Percentiles rank a stretch among this genome's conserved stretches.
Conservation (phyloP, 2,113 vertebrate species). For the Corydoras maculifer region DNA sequence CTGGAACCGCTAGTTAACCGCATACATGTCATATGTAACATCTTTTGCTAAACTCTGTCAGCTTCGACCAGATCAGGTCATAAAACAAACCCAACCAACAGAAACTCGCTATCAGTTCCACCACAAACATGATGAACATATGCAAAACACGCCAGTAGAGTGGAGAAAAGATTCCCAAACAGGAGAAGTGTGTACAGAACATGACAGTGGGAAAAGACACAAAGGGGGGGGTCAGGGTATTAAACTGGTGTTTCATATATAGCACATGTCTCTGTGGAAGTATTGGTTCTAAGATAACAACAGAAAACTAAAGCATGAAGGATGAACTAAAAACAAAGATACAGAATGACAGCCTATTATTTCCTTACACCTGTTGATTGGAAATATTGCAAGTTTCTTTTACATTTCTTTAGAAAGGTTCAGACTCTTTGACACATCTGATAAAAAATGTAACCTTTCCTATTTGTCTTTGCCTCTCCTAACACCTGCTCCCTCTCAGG, state of each 20-base stretch:
- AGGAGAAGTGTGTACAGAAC: too few relatives aligned
- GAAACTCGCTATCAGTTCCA: too few relatives aligned
- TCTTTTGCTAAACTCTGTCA: too few relatives aligned
- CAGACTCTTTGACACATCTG: constrained; percentile 37
- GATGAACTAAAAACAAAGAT: neutral
- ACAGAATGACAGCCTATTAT: constrained; percentile 57
- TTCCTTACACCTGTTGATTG: constrained; percentile 37
- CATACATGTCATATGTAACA: too few relatives aligned
- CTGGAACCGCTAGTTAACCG: too few relatives aligned
- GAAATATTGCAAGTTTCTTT: constrained; percentile 33
- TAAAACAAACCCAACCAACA: too few relatives aligned
- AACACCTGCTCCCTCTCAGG: constrained; percentile 17
- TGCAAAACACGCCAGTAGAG: too few relatives aligned
- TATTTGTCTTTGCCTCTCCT: constrained; percentile 41
- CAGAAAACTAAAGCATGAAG: constrained; percentile 36
- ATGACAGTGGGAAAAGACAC: neutral
- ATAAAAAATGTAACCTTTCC: constrained; percentile 22
- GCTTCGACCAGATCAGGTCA: too few relatives aligned
- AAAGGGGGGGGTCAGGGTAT: constrained; percentile 31
- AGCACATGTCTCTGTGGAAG: constrained; percentile 55
- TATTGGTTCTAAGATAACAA: constrained; percentile 51
- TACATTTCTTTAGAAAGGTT: constrained; percentile 24
- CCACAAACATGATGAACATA: too few relatives aligned
- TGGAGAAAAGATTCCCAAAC: too few relatives aligned
- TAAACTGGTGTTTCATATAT: constrained; percentile 69